Base-by-base conservation (phyloP, 1,140 invertebrate species). In the Geopemphigus sp. region DNA sequence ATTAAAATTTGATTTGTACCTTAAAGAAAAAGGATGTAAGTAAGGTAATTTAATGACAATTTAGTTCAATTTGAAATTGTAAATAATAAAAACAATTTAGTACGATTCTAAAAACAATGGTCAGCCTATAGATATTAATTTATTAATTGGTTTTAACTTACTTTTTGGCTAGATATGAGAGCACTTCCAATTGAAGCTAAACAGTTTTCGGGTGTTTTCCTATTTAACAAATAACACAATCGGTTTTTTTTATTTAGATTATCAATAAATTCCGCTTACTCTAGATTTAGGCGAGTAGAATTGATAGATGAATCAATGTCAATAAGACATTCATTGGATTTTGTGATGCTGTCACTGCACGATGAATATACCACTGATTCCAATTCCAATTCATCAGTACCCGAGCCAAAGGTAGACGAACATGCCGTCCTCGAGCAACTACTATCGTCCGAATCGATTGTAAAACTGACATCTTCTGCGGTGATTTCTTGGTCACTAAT, bases 381-480 rank as follows among this genome's bases (percentile, higher is more conserved):
- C 5, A 57, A 63, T 29, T 78, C 74, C 24, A 61, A 63, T 26
- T 78, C 74, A 19, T 78, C 74, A 0, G 39, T 22, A 19, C 72
- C 53, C 8, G 72, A 74, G 14, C 74, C 74, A 29, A 78, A 59
- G 11, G 45, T 17, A 8, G 74, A 78, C 0, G 74, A 78, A 29
- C 32, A 61, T 26, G 57, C 74, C 17, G 74, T 78, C 22, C 26
- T 57, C n/a, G 74, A 78, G 22, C 74, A 61, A 63, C 56, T 47
- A 63, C 74, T 78, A 4, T 78, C 74, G 24, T 78, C 74, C 17
- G 74, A 61, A 63, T 78, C 74, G 0, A 78, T 76, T 15, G 54
- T 45, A 59, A 32, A 24, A 5, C n/a, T 59, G 32, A 50, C 6
- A 29, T 78, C 57, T 61, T 78, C 39, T 11, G 22, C 15, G 11